Evolutionary conservation across 2,888 invertebrate genomes (phyloP), one percentile per base, ranked within the genome.

Genomic region (Subacronicta megacephala): DNA sequence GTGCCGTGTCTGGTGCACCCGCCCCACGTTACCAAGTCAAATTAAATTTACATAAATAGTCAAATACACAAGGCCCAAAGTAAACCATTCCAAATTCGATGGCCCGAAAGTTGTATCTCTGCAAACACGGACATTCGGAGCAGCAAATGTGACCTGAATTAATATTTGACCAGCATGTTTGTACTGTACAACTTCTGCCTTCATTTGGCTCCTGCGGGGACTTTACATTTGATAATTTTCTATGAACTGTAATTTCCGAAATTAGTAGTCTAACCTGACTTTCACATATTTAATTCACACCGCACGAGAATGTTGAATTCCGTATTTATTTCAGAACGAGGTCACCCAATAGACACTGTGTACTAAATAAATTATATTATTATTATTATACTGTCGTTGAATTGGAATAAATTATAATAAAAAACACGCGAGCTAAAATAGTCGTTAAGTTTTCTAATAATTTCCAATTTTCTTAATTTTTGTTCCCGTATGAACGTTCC

Each of bases 91-190:
- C 84, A 86, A 89, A 89, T 90, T 87, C 88, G 87, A 90, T 88
- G 88, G 85, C 74, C 87, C 86, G 84, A 90, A 91, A 92, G 90
- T 91, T 90, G 88, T 90, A 88, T 91, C 90, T 89, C 85, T 80
- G 83, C 85, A 90, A 92, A 92, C 87, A 89, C 72, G 88, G 87
- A 86, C 87, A 86, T 88, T 87, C 78, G 79, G 81, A 88, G 83
- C 81, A 82, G 82, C 87, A 87, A 90, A 90, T 92, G 90, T 90
- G 92, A 91, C 92, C 91, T 83, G 92, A 92, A 92, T 92, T 91
- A 90, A 92, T 92, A 91, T 92, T 92, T 90, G 91, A 90, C 89
- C 84, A 73, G 81, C 62, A 58, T 84, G 81, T 88, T 88, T 85
- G 85, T 80, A 52, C 80, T 71, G 70, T 72, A 77, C 78, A 77